Evolutionary conservation across 2,113 vertebrate genomes (phyloP), one percentile per base, ranked within the genome.

Genomic region (Hippocampus abdominalis): DNA sequence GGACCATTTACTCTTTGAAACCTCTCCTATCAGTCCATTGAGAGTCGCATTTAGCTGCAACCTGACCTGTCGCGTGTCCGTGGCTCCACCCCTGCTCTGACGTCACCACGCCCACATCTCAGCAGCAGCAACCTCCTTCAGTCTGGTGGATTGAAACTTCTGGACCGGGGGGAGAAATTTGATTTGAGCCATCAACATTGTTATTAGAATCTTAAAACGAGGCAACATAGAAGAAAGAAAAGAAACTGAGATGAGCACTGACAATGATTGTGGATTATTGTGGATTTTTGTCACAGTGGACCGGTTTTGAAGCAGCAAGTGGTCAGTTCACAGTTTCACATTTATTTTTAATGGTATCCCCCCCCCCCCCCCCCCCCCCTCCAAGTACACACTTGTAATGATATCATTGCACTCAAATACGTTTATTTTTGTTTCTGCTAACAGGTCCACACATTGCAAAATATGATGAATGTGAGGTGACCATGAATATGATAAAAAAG

Each of bases 311-410:
- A 46, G 64, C 74, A 70, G 32, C 57, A 13, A 44, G 69, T 83
- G 85, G 85, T 44, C 42, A 44, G 42, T 44, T 88, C 67, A 65
- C 48, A 51, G 16, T 80, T 83, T 64, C n/a, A n/a, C 40, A 27
- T 9, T 64, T 23, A 64, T 42, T 42, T n/a, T 27, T 9, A 57
- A 57, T 57, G 54, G 5, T 4, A 5, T 13, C 8, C 7, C 21
- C 8, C 51, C 5, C 21, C 6, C 21, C 20, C 2, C 16, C 20
- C 8, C 21, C 20, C 10, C 40, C 10, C 18, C n/a, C n/a, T n/a
- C n/a, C n/a, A n/a, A n/a, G 2, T 6, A 4, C 25, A 29, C 57
- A 3, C 49, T 20, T 54, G 3, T 65, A 1, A 40, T 53, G 25
- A 8, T 42, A 1, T 60, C n/a, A 69, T 60, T 16, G 6, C 9